Evolutionary conservation across 92 coral and sea anemone species (phyloP), one percentile per base, ranked within the genome.

Genomic region (Bergia sp.): DNA sequence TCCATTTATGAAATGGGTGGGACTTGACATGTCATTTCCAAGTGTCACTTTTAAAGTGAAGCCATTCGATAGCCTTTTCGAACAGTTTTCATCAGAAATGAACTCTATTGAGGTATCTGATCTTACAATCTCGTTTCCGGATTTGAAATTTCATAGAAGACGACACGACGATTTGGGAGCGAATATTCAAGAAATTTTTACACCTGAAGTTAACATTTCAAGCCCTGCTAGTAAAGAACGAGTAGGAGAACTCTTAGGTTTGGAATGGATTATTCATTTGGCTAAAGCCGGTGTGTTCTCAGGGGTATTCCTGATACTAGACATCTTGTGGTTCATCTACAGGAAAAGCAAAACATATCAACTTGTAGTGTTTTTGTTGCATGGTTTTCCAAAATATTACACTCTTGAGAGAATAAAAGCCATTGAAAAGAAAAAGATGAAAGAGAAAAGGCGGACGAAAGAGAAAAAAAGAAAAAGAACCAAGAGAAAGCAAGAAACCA

Each of bases 1-100:
- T 55, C 97, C 95, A n/a, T 94, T 94, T 72, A 93, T 93, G 9
- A 45, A 80, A 44, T 94, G 97, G 97, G 97, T 94, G 3, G 92
- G 91, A 3, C 92, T 94, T 36, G 88, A 92, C 16, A 94, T 94
- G 20, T 80, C 86, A 38, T 94, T 94, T 86, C 95, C 94, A 3
- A 74, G 85, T 3, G 61, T 94, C 11, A 73, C 76, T 10, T 73
- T 90, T 76, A 57, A 84, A 45, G 86, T 94, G 41, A 88, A 92
- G 0, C 93, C 97, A 3, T 93, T 94, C 57, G 91, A 89, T 15
- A 86, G 57, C 45, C 64, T 91, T 43, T 93, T 94, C 29, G 92
- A 87, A 40, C 90, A 89, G 39, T 91, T 94, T 50, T 65, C 79
- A 21, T 42, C 69, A 44, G 83, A 47, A 13, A 89, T 89, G 37